Evolutionary conservation across 30 jellyfish, hydroid and myxozoan species (phyloP), one percentile per base, ranked within the genome.

Genomic region (Euphysa ruthae): DNA sequence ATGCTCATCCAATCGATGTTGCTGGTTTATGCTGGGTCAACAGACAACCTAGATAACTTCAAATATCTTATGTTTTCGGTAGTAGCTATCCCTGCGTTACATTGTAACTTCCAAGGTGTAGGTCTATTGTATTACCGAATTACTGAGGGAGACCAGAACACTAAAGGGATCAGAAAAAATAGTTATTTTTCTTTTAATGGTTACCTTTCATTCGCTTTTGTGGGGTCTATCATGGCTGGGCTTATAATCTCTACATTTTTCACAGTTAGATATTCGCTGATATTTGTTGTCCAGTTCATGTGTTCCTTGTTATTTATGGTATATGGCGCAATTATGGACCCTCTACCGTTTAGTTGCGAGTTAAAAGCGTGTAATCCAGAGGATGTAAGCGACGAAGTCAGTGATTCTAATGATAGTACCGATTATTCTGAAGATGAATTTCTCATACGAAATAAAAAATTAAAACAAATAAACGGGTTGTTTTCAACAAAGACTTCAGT

Each of bases 51-150:
- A 29, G 33, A 49, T 21, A 43, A 57, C 22, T 49, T 43, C 18
- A 49, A 43, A 4, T 43, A 43, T 51, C 16, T 29, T 13, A 68
- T 43, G 46, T 12, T 43, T 7, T 49, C 80, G 0, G 75, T 28
- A 16, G 43, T 68, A 14, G 35, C 24, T 2, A 3, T 68, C 1
- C 80, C 80, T 12, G 46, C 70, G 15, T 8, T 68, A 19, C 80
- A 68, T 43, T 43, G 80, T 30, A 46, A 68, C 55, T 68, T 68
- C 25, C 80, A 68, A 28, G 80, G 80, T 7, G 49, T 68, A 19
- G 44, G 44, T 35, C 46, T 68, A 35, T 43, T 68, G 20, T 43
- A 30, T 44, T 68, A 43, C 49, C 43, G 69, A 22, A 28, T 68
- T 4, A 68, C 73, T 15, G 76, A 20, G 15, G 28, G 32, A 27